A percentile compares a stretch with the other conserved stretches of the same genome.
Evolutionary conservation across 2,888 invertebrate species (phyloP).

Genomic region (Apodemia mormo): DNA sequence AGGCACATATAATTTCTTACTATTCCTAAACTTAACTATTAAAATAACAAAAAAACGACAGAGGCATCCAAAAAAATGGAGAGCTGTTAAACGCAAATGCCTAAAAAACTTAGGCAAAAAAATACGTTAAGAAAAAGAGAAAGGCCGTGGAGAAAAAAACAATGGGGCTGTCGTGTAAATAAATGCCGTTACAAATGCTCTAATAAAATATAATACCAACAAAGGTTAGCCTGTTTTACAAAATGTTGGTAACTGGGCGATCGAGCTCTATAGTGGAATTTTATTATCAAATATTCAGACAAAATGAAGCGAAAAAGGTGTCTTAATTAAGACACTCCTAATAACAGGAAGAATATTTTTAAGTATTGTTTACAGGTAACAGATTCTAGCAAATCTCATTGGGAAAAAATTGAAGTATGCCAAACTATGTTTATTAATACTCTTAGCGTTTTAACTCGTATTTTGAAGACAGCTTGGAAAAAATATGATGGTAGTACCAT

Average conservation of each 20-base stretch:
- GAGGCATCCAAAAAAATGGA: constrained; percentile 33
- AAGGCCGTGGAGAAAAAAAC: constrained; percentile 31
- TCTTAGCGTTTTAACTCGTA: constrained; percentile 30
- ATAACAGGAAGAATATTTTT: constrained; percentile 30
- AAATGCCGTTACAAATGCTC: constrained; percentile 33
- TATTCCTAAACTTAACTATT: too few species aligned
- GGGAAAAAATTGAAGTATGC: constrained; percentile 30
- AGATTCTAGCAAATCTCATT: constrained; percentile 27
- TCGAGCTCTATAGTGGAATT: constrained; percentile 28
- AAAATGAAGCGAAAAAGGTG: constrained; percentile 19
- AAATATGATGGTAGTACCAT: constrained; percentile 19
- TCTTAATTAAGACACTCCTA: constrained; percentile 20
- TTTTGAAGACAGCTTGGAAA: constrained; percentile 35
- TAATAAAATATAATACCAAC: constrained; percentile 28
- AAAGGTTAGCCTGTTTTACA: constrained; percentile 32
- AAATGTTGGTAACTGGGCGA: constrained; percentile 36
- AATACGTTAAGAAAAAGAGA: constrained; percentile 32
- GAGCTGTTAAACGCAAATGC: constrained; percentile 34
- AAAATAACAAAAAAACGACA: too few species aligned
- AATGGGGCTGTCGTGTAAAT: constrained; percentile 29
- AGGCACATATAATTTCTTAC: too few species aligned
- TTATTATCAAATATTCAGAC: constrained; percentile 23
- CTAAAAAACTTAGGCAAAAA: constrained; percentile 33
- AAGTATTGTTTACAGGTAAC: constrained; percentile 31
- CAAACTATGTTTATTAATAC: constrained; percentile 31